Evolutionary conservation across 2,797 vertebrate species (phyloP).

Genomic region (Varecia variegata): DNA sequence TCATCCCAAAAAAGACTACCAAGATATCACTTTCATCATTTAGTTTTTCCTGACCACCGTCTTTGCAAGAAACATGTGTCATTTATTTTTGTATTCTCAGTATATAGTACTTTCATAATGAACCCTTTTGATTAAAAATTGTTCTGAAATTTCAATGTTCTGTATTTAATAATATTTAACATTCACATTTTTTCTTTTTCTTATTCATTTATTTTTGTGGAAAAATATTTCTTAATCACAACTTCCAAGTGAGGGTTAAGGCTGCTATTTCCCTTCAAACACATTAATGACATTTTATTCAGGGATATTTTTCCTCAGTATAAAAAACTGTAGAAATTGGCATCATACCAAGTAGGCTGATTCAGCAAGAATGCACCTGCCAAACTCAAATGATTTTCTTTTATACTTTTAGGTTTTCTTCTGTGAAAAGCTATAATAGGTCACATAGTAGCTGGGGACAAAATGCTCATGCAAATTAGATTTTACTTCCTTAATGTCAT

Average conservation of each 20-base stretch:
- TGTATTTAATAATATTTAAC: background rate
- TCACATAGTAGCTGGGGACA: conserved; percentile 25
- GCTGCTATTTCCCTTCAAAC: conserved; percentile 57
- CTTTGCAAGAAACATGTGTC: background rate
- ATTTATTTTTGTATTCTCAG: background rate
- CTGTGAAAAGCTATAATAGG: conserved; percentile 19
- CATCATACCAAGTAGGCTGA: conserved; percentile 64
- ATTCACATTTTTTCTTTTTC: background rate
- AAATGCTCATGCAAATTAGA: conserved; percentile 36
- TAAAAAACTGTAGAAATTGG: conserved; percentile 2
- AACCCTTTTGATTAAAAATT: background rate
- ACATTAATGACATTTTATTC: conserved; percentile 54
- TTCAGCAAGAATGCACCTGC: conserved; percentile 71
- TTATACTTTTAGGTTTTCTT: conserved; percentile 46
- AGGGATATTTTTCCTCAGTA: background rate
- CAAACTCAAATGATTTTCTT: conserved; percentile 33
- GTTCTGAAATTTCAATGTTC: background rate
- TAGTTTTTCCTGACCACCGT: background rate
- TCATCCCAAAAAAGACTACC: background rate
- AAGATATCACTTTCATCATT: background rate
- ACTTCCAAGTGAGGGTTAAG: background rate
- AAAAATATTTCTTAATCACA: background rate
- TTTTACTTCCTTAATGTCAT: conserved; percentile 19
- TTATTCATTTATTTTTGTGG: background rate
- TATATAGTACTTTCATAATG: background rate